These are phyloP conservation scores for Dryococelus australis DNA, from an alignment of 2,888 invertebrate genomes.

Conservation along the genomic window DNA sequence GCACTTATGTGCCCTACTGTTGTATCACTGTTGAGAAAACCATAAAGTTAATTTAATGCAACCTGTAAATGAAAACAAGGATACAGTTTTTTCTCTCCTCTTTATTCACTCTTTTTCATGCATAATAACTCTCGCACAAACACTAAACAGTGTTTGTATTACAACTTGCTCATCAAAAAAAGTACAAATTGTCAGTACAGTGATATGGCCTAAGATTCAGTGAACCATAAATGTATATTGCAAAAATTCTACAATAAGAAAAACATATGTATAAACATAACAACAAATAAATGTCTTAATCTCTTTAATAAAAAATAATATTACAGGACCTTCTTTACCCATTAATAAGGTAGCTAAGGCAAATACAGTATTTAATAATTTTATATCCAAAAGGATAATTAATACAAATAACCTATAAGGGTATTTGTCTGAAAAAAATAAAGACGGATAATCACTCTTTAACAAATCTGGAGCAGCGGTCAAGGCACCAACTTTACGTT, in stretches of 20 bases:
- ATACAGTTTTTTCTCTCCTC: neutral
- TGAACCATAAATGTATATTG: conserved; percentile 16
- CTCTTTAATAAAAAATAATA: conserved; percentile 36
- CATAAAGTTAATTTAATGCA: too few species aligned
- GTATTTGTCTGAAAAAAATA: neutral
- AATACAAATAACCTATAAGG: neutral
- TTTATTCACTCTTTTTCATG: conserved; percentile 8
- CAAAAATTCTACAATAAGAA: conserved; percentile 3
- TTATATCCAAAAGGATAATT: conserved; percentile 1
- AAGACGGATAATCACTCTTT: conserved; percentile 26
- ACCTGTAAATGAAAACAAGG: too few species aligned
- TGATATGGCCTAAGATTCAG: conserved; percentile 16
- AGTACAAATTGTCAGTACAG: conserved; percentile 11
- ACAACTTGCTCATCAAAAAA: conserved; percentile 16
- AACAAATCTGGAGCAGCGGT: conserved; percentile 31
- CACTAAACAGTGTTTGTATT: neutral
- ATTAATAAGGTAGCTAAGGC: conserved; percentile 45
- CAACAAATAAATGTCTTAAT: conserved; percentile 42
- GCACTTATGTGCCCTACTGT: too few species aligned
- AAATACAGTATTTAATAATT: conserved; percentile 27
- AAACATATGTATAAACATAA: conserved; percentile 38
- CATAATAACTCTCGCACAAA: neutral
- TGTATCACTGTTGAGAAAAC: too few species aligned
- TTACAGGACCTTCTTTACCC: conserved; percentile 45
- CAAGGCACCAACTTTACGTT: conserved; percentile 35